Evolutionary conservation across 53 echinoderm and acorn worm genomes (phyloP).

Genomic region (Holothuria scabra): DNA sequence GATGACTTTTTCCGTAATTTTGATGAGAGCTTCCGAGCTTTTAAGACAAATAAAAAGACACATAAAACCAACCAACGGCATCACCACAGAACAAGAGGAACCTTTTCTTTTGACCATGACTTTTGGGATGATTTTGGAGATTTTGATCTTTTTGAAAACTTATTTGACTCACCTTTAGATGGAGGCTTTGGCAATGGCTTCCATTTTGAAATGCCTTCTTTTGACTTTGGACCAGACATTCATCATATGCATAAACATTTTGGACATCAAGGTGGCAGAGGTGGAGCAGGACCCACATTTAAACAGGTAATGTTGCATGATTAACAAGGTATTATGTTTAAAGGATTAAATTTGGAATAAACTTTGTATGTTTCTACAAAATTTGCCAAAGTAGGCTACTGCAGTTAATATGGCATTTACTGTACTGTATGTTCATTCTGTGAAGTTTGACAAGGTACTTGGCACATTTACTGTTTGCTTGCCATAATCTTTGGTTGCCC

Average conservation of each 20-base stretch:
- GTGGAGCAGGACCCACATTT: too few species aligned
- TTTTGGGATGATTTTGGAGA: slow-evolving; percentile 81
- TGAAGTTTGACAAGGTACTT: too few species aligned
- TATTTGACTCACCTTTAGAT: slow-evolving; percentile 53
- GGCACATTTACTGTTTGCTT: too few species aligned
- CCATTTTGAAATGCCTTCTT: slow-evolving; percentile 47
- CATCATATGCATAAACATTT: slow-evolving; percentile 44
- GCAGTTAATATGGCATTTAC: too few species aligned
- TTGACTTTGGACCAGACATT: slow-evolving; percentile 38
- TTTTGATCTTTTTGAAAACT: slow-evolving; percentile 60
- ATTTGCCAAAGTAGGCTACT: too few species aligned
- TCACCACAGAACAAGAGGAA: slow-evolving; percentile 43
- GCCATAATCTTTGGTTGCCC: too few species aligned
- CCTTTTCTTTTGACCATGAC: slow-evolving; percentile 56
- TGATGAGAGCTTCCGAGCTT: slow-evolving; percentile 74
- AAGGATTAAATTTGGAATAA: too few species aligned
- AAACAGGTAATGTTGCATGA: too few species aligned
- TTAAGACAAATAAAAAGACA: slow-evolving; percentile 16
- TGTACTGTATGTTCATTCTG: too few species aligned
- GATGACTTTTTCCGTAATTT: slow-evolving; percentile 90
- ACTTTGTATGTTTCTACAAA: too few species aligned
- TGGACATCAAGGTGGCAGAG: slow-evolving; percentile 2
- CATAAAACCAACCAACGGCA: neutral
- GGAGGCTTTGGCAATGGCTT: slow-evolving; percentile 31
- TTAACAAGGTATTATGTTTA: too few species aligned